phyloP scores from a whole-genome alignment of 1,140 invertebrate species.

The Drosophila gunungcola region DNA sequence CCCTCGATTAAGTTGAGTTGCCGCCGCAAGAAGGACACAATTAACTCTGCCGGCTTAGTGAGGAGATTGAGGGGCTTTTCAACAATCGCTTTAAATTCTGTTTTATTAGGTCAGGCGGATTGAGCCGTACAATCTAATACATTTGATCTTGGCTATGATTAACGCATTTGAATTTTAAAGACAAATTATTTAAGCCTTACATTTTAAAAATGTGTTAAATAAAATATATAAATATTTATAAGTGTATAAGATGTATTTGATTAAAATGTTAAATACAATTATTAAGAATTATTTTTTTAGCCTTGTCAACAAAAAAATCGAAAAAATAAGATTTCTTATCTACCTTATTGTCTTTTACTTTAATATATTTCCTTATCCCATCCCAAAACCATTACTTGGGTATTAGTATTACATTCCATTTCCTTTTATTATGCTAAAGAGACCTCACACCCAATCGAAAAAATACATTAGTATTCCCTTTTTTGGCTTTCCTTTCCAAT shows the following conservation, averaged over 20 bases:
- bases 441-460: not conserved
- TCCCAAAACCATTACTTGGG: not conserved
- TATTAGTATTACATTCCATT: not conserved
- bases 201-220: no score
- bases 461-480: not conserved
- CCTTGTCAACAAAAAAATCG: no score
- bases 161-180: not conserved
- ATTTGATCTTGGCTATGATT: not conserved
- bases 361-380: not conserved
- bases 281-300: no score
- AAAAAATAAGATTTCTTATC: not conserved
- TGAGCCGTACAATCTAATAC: not conserved
- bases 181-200: no score
- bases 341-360: not conserved
- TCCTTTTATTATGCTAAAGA: not conserved
- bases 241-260: no score
- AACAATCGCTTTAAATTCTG: conserved; percentile 16
- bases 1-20: conserved; percentile 51
- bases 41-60: conserved; percentile 26
- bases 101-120: conserved; percentile 21
- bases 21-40: conserved; percentile 37
- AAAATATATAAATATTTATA: no score
- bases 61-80: conserved; percentile 5
- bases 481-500: conserved; percentile 2
- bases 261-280: no score